Conservation (phyloP, 2,797 vertebrate species). For the Petrocephalus sullivani region DNA sequence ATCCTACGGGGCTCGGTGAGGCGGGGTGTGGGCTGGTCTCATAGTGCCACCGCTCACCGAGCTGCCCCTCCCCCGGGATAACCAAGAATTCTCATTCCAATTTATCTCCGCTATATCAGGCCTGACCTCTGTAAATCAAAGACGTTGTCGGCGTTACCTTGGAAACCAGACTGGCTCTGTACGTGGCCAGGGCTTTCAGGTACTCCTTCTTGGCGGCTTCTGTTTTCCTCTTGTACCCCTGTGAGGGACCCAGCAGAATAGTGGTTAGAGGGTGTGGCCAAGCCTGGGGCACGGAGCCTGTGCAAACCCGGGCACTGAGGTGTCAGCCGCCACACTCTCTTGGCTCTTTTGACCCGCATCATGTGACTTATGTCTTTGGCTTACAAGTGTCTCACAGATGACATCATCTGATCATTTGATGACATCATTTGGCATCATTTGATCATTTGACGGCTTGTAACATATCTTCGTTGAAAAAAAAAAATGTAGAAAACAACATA, state of each 20-base stretch:
- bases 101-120: constrained; percentile 62
- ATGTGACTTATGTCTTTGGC: not conserved
- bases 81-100: constrained; percentile 53
- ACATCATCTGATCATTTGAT: not conserved
- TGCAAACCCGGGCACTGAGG: not conserved
- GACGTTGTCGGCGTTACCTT: constrained; percentile 77
- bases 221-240: constrained; percentile 98
- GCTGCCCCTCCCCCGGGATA: constrained; percentile 48
- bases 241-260: constrained; percentile 55
- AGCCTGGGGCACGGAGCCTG: not conserved
- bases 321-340: not conserved
- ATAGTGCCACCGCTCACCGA: constrained; percentile 33
- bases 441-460: not conserved
- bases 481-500: not conserved
- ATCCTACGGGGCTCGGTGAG: not conserved
- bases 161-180: constrained; percentile 97
- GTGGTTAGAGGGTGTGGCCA: constrained; percentile 46
- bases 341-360: not conserved
- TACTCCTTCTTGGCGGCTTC: constrained; percentile 99
- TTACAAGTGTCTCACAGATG: constrained; percentile 35
- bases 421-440: not conserved
- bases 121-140: constrained; percentile 70
- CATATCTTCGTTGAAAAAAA: not conserved
- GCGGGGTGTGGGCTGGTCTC: constrained; percentile 37
- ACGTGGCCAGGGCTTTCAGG: constrained; percentile 95